Percentiles rank a stretch among this genome's conserved stretches.
Conservation (phyloP, 2,113 vertebrate species). For the Zapus hudsonius region DNA sequence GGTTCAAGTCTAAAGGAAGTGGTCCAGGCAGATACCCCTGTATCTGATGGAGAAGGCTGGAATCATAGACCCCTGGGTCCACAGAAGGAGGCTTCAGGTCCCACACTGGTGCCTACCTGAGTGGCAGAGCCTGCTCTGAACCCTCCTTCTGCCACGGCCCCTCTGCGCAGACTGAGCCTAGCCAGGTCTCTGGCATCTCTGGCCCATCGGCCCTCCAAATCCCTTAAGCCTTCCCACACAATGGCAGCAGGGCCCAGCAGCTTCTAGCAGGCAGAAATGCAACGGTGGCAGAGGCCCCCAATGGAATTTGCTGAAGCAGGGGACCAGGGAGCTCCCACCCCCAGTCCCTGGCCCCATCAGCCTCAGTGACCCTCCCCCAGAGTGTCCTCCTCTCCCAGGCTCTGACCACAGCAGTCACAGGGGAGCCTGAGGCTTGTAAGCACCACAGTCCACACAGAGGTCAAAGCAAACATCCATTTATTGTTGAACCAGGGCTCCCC, state of each 20-base stretch:
- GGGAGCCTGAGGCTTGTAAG: not conserved
- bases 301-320: slow-evolving; percentile 75
- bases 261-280: slow-evolving; percentile 74
- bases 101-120: slow-evolving; percentile 55
- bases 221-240: slow-evolving; percentile 78
- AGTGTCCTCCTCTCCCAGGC: not conserved
- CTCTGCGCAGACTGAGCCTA: slow-evolving; percentile 63
- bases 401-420: not conserved
- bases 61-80: not conserved
- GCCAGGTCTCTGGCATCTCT: slow-evolving; percentile 39
- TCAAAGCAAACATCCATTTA: slow-evolving; percentile 34
- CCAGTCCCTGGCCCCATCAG: not conserved
- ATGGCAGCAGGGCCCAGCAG: slow-evolving; percentile 52
- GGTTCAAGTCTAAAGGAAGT: too few relatives aligned
- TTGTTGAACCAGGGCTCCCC: not conserved
- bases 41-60: not conserved
- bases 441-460: not conserved
- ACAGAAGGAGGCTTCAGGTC: accelerated
- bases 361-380: not conserved
- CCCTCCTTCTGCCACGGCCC: slow-evolving; percentile 55
- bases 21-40: not conserved
- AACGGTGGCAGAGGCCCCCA: slow-evolving; percentile 40
- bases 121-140: slow-evolving; percentile 35
- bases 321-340: not conserved
- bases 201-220: slow-evolving; percentile 55